Base-by-base conservation (phyloP, 2,888 invertebrate genomes). In the Brachyptera putata region DNA sequence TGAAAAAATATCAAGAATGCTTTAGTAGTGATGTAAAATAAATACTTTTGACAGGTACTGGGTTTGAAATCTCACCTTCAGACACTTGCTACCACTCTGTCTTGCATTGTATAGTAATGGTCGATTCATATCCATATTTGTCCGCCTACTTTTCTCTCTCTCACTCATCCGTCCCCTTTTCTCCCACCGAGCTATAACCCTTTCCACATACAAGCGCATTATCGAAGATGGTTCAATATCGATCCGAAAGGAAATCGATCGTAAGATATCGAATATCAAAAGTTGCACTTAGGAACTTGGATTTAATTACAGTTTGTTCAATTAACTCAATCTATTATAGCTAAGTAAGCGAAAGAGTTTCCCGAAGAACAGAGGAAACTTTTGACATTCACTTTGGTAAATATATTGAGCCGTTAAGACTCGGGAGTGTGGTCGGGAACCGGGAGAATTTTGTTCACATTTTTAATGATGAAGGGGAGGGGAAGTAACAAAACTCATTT, bases 1-100 rank as follows among this genome's bases (percentile, higher is more conserved):
- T 53, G 53, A 53, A 53, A 53, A 53, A 53, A 34, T 53, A 53
- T 53, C 34, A 53, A 53, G 53, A 26, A 53, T 53, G 53, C 53
- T 53, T 50, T 14, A 36, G 53, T n/a, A n/a, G n/a, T n/a, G n/a
- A n/a, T 16, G 18, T 53, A 34, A 53, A 53, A 53, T 53, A 53
- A 53, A 53, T 53, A 53, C 34, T 9, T 36, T 34, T 53, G 53
- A 53, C 53, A 53, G 53, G 34, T 34, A 18, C 36, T 16, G 36
- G 34, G 7, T 36, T 53, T 26, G 22, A 53, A 3, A 18, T 36
- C 53, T 53, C 53, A 53, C 53, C 53, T 53, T 34, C 18, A 18
- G 36, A 50, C 21, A n/a, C 21, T 16, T 53, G 53, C 21, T 36
- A 25, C 49, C 24, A 22, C 24, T 25, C 25, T 26, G 16, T 49